Conservation (phyloP, 1,140 invertebrate species). For the Nasonia longicornis region DNA sequence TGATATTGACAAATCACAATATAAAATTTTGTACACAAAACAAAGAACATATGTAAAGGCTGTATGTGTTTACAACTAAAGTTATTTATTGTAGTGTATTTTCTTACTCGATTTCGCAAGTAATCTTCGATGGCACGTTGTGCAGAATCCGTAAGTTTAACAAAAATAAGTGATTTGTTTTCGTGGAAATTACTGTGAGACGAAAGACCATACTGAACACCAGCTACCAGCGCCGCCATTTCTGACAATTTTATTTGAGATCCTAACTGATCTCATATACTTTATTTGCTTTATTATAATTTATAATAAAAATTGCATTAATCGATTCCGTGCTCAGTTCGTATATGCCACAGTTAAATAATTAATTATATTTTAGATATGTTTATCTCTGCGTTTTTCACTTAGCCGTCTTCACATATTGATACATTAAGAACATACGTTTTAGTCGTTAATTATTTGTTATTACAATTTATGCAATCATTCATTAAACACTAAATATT, state of each 20-base stretch:
- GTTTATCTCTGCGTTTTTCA: not conserved
- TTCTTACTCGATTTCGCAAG: conserved; percentile 84
- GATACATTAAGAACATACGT: not conserved
- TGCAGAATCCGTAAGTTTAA: conserved; percentile 94
- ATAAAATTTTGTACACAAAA: no score
- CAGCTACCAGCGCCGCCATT: conserved; percentile 95
- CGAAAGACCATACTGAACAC: conserved; percentile 94
- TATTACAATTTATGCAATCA: not conserved
- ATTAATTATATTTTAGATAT: not conserved
- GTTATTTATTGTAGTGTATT: not conserved
- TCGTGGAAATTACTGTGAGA: conserved; percentile 86
- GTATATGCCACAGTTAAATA: not conserved
- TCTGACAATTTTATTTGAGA: conserved; percentile 62
- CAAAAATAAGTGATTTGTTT: conserved; percentile 91
- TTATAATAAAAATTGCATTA: not conserved
- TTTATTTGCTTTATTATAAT: not conserved
- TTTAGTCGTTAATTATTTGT: not conserved
- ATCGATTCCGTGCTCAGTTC: not conserved
- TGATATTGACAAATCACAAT: no score
- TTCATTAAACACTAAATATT: not conserved
- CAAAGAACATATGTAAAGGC: not conserved
- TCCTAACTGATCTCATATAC: not conserved
- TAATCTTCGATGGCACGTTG: conserved; percentile 91
- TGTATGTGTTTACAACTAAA: not conserved
- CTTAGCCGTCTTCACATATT: not conserved